Evolutionary conservation across 2,797 vertebrate genomes (phyloP).

Genomic region (Parauchenoglanis punctatus): DNA sequence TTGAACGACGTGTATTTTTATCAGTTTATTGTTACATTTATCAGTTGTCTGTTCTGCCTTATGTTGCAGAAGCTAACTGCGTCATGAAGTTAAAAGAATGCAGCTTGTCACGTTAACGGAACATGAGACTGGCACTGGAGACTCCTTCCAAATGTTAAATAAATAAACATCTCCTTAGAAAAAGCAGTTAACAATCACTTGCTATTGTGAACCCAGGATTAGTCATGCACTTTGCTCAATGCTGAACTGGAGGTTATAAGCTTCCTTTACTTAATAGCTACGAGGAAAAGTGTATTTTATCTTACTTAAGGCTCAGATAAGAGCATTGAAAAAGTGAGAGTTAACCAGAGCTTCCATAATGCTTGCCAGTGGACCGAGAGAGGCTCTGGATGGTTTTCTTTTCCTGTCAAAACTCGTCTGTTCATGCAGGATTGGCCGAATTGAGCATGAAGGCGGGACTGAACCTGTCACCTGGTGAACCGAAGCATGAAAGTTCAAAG

Average conservation of each 20-base stretch:
- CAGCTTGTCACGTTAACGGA: background rate
- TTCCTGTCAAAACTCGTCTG: conserved; percentile 36
- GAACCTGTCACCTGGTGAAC: conserved; percentile 55
- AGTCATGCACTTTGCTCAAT: background rate
- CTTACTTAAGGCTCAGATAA: background rate
- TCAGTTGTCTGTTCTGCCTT: no score
- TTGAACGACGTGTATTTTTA: background rate
- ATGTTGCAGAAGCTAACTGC: no score
- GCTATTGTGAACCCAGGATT: background rate
- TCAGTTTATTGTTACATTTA: background rate
- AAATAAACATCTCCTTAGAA: background rate
- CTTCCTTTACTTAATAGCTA: background rate
- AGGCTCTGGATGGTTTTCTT: conserved; percentile 26
- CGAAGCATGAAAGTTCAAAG: conserved; percentile 55
- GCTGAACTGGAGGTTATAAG: background rate
- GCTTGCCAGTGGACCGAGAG: background rate
- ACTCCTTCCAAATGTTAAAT: background rate
- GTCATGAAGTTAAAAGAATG: background rate
- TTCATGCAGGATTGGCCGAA: conserved; percentile 27
- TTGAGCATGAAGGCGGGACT: conserved; percentile 38
- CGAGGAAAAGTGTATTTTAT: background rate
- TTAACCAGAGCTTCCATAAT: background rate
- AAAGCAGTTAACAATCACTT: background rate
- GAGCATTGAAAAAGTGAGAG: background rate
- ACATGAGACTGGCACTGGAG: background rate